Evolutionary conservation across 2,113 vertebrate species (phyloP), one percentile per base, ranked within the genome.

Genomic region (Pardalotus punctatus): DNA sequence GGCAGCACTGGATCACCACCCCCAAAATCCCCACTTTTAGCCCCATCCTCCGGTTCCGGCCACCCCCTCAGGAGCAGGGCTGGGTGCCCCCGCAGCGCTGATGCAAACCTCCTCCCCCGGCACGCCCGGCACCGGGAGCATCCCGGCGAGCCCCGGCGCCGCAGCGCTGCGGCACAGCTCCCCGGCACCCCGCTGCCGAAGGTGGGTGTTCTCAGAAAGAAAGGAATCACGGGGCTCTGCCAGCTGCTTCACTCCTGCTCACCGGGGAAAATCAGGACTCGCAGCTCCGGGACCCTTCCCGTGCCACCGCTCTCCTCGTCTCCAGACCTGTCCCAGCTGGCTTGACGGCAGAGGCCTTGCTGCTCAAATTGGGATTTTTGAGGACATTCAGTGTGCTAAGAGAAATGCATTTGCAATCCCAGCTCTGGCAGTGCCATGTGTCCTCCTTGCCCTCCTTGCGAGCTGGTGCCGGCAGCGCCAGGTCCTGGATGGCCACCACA

Each of bases 261-360:
- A 1, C 4, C 71, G 2, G 72, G 29, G 47, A 18, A 16, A 33
- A 22, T 1, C n/a, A 33, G 47, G 51, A 62, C 60, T 36, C 4
- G 1, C 31, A 27, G 48, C 56, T 15, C 77, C 1, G 0, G 36
- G 82, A 67, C 21, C 71, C 21, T 78, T 35, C 45, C 27, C 0
- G 0, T 4, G 29, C 42, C 1, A 1, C 12, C 1, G 4, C 29
- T 33, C 51, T 71, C n/a, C 14, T 11, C 4, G 11, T 0, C 47
- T 21, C 45, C 54, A 2, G n/a, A 66, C 53, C 88, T 69, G 73
- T 18, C 53, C 56, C 1, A 0, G 82, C 88, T 81, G 28, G 85
- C 60, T 71, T 11, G 0, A 1, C 5, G 1, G 70, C 5, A 0
- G 42, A 92, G 77, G 47, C 76, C 53, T 45, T 0, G 3, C 54